Evolutionary conservation across 2,113 vertebrate genomes (phyloP), one percentile per base, ranked within the genome.

Genomic region (Engystomops pustulosus): DNA sequence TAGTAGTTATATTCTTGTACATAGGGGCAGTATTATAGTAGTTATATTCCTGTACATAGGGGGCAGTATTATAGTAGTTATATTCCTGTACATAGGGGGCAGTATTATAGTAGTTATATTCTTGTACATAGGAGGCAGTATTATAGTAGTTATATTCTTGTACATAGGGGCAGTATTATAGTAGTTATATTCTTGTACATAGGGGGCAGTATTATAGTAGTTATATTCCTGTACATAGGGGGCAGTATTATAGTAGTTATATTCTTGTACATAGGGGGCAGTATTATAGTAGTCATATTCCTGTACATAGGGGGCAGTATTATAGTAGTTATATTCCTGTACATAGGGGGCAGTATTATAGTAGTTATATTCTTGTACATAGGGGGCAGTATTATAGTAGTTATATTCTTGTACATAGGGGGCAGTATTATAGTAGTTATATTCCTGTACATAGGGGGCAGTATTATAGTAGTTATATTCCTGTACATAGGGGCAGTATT

Each of bases 111-210:
- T 41, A 41, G 38, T 41, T 41, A 41, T 41, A 41, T 41, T 41
- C 38, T 41, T 41, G 38, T 60, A 60, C 7, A 27, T 60, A 60
- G 55, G 55, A 27, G 53, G 6, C 9, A 60, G 55, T 60, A 27
- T 53, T 65, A 65, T 65, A 65, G 60, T 65, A 65, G 60, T 65
- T 65, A 32, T 32, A 65, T 65, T 65, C 60, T 32, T 65, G 60
- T 65, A 65, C 12, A 65, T 65, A 32, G 60, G 27, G 14, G 60
- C 27, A 65, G 60, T 65, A 65, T 65, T 65, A 65, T 65, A 65
- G 60, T 32, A 65, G 60, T 32, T 65, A 65, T 65, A 60, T 60
- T 60, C 55, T 60, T 60, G 55, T 60, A 60, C 9, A 60, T 60
- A 60, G 55, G 55, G n/a, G 27, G 55, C 23, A 60, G 55, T 60